phyloP scores from a whole-genome alignment of 2,888 invertebrate species.

The Halictus ligatus region DNA sequence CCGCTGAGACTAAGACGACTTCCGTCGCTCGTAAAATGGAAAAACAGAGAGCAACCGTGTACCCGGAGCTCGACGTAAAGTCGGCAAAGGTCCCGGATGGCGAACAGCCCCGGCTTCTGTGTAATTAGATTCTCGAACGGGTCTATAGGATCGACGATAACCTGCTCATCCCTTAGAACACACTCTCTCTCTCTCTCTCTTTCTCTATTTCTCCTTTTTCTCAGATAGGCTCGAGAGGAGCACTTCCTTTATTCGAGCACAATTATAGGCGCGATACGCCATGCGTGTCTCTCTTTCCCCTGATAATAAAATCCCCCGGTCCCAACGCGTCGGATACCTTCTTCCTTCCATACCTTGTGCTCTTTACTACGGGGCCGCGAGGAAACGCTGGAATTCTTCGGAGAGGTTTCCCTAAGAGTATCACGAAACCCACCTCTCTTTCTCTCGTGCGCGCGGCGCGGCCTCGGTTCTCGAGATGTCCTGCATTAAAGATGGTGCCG shows the following conservation, averaged over 20 bases:
- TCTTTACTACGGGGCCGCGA: conserved; percentile 42
- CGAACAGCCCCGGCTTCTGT: conserved; percentile 49
- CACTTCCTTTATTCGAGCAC: conserved; percentile 47
- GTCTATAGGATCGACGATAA: conserved; percentile 52
- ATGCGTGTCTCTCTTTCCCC: conserved; percentile 12
- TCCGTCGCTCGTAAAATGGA: conserved; percentile 20
- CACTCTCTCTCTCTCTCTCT: no score
- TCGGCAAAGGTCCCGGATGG: conserved; percentile 22
- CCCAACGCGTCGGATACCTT: conserved; percentile 40
- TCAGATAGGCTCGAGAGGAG: conserved; percentile 19
- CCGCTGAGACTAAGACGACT: neutral
- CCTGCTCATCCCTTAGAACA: conserved; percentile 9
- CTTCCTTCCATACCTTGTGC: conserved; percentile 34
- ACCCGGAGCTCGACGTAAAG: conserved; percentile 2
- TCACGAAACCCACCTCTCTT: conserved; percentile 41
- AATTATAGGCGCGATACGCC: conserved; percentile 35
- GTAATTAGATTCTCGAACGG: conserved; percentile 56
- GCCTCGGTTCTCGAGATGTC: conserved; percentile 48
- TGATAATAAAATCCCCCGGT: conserved; percentile 41
- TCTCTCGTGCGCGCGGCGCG: conserved; percentile 1
- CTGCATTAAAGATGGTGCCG: conserved; percentile 62
- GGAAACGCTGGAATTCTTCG: conserved; percentile 47
- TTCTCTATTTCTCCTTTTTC: neutral
- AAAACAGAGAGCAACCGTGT: conserved; percentile 5
- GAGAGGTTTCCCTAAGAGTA: conserved; percentile 48